A percentile compares a stretch with the other conserved stretches of the same genome.
Evolutionary conservation across 2,113 vertebrate species (phyloP).

Genomic region (Amphilophus citrinellus): DNA sequence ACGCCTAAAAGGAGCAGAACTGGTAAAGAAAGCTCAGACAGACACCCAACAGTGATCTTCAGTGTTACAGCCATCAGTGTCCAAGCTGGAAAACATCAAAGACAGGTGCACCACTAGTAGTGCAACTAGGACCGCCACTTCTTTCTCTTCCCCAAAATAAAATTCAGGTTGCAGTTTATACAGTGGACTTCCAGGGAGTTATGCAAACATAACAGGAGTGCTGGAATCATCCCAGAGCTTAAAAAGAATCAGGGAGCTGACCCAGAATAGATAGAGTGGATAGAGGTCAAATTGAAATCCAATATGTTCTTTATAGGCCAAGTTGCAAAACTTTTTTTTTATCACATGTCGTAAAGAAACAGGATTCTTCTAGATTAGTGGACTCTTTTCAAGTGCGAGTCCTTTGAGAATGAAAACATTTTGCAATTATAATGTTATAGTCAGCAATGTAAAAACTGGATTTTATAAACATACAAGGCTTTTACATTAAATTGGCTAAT

Average conservation of each 20-base stretch:
- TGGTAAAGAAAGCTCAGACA: neutral
- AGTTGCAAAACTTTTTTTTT: neutral
- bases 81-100: neutral
- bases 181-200: neutral
- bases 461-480: neutral
- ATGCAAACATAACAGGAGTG: neutral
- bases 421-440: too few relatives aligned
- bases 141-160: too few relatives aligned
- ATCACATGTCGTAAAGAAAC: neutral
- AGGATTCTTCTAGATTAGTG: fast-evolving
- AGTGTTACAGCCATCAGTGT: neutral
- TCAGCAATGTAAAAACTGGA: neutral
- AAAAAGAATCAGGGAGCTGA: neutral
- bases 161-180: too few relatives aligned
- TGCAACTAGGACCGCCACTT: neutral
- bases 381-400: neutral
- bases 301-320: neutral
- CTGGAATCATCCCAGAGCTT: neutral
- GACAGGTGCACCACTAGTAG: too few relatives aligned
- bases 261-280: neutral
- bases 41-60: neutral
- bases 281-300: neutral
- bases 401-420: neutral
- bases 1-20: neutral
- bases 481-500: neutral